Conservation (phyloP, 2,797 vertebrate species). For the Aythya fuligula region DNA sequence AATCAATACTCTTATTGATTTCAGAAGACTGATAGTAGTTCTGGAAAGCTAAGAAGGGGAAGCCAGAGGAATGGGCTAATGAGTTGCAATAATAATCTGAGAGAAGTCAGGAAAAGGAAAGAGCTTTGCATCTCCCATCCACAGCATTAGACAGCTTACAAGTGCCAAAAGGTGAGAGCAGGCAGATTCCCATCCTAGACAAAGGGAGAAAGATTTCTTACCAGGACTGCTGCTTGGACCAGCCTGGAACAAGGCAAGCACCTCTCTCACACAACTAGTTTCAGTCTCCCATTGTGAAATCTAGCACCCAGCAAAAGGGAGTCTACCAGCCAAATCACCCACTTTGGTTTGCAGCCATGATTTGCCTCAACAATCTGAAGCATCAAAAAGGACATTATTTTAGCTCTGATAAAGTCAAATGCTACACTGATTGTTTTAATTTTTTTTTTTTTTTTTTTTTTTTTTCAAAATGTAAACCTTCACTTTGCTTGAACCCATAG, state of each 20-base stretch:
- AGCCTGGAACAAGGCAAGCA: neutral
- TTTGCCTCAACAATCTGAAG: neutral
- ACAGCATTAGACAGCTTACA: neutral
- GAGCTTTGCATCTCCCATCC: neutral
- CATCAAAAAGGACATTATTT: neutral
- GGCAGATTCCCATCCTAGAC: neutral
- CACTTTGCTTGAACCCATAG: neutral
- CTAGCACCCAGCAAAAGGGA: neutral
- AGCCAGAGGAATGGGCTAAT: neutral
- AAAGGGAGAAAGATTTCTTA: neutral
- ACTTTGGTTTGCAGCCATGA: neutral
- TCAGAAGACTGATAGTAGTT: slow-evolving; percentile 10
- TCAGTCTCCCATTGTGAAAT: neutral
- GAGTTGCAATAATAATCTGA: neutral
- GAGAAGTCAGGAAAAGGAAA: neutral
- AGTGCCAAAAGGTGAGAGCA: neutral
- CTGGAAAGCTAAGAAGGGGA: neutral
- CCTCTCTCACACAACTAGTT: neutral
- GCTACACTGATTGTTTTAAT: neutral
- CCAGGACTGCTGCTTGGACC: neutral
- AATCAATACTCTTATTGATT: slow-evolving; percentile 29
- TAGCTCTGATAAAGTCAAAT: neutral
- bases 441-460: neutral
- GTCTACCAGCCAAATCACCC: neutral
- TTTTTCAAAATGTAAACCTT: neutral